Evolutionary conservation across 2,113 vertebrate species (phyloP), one percentile per base, ranked within the genome.

Genomic region (Tympanuchus pallidicinctus): DNA sequence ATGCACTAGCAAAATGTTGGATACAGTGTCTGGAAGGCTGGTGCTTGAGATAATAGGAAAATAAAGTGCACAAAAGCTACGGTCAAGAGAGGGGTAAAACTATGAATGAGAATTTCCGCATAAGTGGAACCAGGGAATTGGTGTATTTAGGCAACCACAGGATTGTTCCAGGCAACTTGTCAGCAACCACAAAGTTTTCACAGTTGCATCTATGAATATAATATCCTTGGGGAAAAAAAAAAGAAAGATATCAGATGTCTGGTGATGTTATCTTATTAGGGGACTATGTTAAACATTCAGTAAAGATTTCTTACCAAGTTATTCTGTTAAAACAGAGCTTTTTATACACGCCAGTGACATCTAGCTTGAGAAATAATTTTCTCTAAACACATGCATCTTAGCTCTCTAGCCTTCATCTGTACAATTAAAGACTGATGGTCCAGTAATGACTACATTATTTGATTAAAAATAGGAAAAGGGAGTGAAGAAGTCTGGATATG

Each of bases 131-230:
- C 40, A 75, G 81, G 38, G 13, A 42, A 73, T 8, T 10, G 11
- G 28, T 95, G 36, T 63, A 22, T 85, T 92, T 63, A 70, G 42
- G 56, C 54, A 87, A 48, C 90, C 95, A 86, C 83, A 90, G 89
- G 89, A 94, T 90, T 96, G 84, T 92, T 48, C 74, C 28, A 78
- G 86, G 81, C 77, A 94, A 18, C 78, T 89, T 94, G 73, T 90
- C 81, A 93, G 77, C 30, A 93, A 6, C 92, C 74, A 65, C 86
- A 70, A 17, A 67, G 40, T 87, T 94, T 96, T 93, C 70, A 65
- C 47, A 70, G 70, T 92, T 92, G 18, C 11, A 70, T 54, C 36
- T 10, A 8, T 3, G 1, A 80, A 50, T 81, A 34, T 30, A 59
- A 15, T 65, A 75, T 48, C 20, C 32, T 70, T 75, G 67, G 34